Evolutionary conservation across 2,797 vertebrate genomes (phyloP).

Genomic region (Manis pentadactyla): DNA sequence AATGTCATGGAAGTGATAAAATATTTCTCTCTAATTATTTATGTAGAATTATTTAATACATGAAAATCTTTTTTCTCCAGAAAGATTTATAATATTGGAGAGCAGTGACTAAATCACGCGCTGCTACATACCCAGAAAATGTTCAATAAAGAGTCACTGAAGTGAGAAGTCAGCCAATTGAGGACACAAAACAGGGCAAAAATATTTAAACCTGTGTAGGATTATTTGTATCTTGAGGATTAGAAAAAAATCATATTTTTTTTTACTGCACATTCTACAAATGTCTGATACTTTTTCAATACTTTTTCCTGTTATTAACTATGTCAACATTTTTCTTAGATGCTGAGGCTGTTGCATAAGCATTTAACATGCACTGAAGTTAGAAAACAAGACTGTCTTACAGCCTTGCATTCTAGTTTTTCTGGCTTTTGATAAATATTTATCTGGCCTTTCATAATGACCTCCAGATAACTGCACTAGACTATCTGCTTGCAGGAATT

Average conservation of each 20-base stretch:
- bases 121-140: not conserved
- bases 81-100: conserved; percentile 32
- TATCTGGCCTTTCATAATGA: conserved; percentile 83
- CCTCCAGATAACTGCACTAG: conserved; percentile 83
- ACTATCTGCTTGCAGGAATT: conserved; percentile 82
- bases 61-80: conserved; percentile 38
- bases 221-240: conserved; percentile 30
- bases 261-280: conserved; percentile 3
- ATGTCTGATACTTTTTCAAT: conserved; percentile 55
- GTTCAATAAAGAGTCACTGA: not conserved
- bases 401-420: conserved; percentile 81
- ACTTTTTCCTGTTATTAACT: conserved; percentile 42
- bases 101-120: not conserved
- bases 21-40: conserved; percentile 44
- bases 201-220: not conserved
- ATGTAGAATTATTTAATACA: not conserved
- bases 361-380: conserved; percentile 55
- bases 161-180: not conserved
- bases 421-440: conserved; percentile 78
- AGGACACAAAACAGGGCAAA: conserved; percentile 1
- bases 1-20: not conserved
- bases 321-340: conserved; percentile 36
- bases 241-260: conserved; percentile 11
- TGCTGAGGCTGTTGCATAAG: conserved; percentile 15
- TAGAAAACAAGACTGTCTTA: conserved; percentile 70